A percentile compares a stretch with the other conserved stretches of the same genome.
phyloP scores from a whole-genome alignment of 2,888 invertebrate species.

The Scaptomyza reducta region DNA sequence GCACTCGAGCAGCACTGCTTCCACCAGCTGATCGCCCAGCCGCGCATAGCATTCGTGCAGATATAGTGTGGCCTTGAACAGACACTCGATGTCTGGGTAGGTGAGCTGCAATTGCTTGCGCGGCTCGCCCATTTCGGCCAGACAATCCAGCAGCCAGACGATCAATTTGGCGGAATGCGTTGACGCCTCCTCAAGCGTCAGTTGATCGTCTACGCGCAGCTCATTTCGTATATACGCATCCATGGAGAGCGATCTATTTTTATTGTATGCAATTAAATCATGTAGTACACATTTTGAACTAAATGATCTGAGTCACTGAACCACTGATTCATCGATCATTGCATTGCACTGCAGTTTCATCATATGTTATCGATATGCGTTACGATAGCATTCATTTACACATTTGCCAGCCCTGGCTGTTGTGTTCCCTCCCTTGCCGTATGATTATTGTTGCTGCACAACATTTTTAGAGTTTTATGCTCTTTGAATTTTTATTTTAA shows the following conservation, averaged over 20 bases:
- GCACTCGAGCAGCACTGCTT: constrained; percentile 34
- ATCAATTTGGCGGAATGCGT: constrained; percentile 54
- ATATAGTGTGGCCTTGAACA: constrained; percentile 63
- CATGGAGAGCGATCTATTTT: constrained; percentile 25
- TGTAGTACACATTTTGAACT: not conserved
- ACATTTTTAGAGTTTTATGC: constrained; percentile 13
- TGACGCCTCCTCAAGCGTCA: constrained; percentile 50
- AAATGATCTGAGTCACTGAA: not conserved
- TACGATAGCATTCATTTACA: not conserved
- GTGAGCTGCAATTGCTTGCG: constrained; percentile 38
- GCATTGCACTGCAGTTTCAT: not conserved
- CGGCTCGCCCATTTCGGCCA: constrained; percentile 23
- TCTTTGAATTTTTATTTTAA: constrained; percentile 48
- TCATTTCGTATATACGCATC: constrained; percentile 60
- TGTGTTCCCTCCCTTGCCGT: not conserved
- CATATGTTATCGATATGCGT: not conserved
- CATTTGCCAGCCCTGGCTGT: not conserved
- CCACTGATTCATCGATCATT: not conserved
- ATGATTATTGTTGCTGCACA: not conserved
- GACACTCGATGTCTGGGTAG: constrained; percentile 53
- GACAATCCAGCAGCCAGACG: constrained; percentile 58
- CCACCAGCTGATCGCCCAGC: constrained; percentile 49
- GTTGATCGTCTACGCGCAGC: constrained; percentile 32
- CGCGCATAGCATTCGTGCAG: constrained; percentile 55
- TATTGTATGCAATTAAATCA: not conserved